Conservation (phyloP, 2,113 vertebrate species). For the Raja brachyura region DNA sequence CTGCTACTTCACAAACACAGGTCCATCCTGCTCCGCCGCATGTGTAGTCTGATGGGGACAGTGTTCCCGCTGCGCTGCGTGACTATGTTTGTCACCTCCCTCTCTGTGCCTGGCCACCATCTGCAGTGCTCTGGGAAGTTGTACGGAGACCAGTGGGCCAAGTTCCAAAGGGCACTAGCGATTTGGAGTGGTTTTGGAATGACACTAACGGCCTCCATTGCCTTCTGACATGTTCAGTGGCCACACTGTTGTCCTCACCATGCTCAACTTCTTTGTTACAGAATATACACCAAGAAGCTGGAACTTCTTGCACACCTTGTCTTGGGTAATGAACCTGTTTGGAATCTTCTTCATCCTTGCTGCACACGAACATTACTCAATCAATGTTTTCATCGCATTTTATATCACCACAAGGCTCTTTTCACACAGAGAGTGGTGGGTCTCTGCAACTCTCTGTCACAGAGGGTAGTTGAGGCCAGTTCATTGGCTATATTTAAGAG, state of each 20-base stretch:
- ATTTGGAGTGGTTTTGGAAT: slow-evolving; percentile 99
- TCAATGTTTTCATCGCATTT: too few species aligned
- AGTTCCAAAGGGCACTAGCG: slow-evolving; percentile 83
- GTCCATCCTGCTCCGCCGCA: slow-evolving; percentile 84
- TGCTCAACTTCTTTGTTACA: slow-evolving; percentile 98
- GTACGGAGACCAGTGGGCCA: slow-evolving; percentile 89
- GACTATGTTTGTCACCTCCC: slow-evolving; percentile 98
- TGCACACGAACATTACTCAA: too few species aligned
- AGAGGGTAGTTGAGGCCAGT: too few species aligned
- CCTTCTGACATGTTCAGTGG: slow-evolving; percentile 99
- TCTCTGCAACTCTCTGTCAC: too few species aligned
- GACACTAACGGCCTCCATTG: slow-evolving; percentile 95
- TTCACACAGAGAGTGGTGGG: too few species aligned
- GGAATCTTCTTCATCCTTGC: too few species aligned
- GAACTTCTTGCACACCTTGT: too few species aligned
- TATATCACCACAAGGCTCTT: too few species aligned
- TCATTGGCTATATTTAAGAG: too few species aligned
- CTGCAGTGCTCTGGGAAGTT: slow-evolving; percentile 97
- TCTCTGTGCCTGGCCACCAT: slow-evolving; percentile 94
- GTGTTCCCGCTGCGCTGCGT: slow-evolving; percentile 92
- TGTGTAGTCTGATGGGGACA: slow-evolving; percentile 98
- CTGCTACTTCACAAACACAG: slow-evolving; percentile 95
- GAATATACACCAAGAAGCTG: too few species aligned
- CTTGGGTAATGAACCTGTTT: too few species aligned
- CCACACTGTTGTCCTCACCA: slow-evolving; percentile 91